These are phyloP conservation scores for Corbicula japonica DNA, from an alignment of 2,888 invertebrate genomes.

Conservation along the genomic window DNA sequence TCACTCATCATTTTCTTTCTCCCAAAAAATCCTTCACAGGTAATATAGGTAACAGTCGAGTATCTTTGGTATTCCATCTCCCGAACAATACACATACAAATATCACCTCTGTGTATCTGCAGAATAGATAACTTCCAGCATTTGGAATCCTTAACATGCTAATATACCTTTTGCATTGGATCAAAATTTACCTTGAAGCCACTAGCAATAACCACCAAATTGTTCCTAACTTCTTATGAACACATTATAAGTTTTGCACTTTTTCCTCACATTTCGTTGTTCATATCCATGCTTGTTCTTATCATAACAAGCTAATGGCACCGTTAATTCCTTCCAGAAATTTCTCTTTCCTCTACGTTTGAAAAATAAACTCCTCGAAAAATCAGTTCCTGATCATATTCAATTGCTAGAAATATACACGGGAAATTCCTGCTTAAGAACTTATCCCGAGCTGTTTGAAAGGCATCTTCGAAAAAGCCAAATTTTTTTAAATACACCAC, in stretches of 20 bases:
- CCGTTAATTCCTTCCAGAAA: no score
- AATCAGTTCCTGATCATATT: no score
- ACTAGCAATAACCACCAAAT: slow-evolving; percentile 9
- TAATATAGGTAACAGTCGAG: slow-evolving; percentile 28
- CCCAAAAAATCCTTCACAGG: slow-evolving; percentile 33
- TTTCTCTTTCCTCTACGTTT: no score
- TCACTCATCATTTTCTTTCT: slow-evolving; percentile 51
- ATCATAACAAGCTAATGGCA: no score
- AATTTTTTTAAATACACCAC: no score
- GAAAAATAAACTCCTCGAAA: no score
- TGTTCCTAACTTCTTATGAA: not conserved
- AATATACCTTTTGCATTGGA: slow-evolving; percentile 23
- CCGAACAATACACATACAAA: slow-evolving; percentile 38
- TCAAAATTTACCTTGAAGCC: no score
- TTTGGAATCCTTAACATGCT: slow-evolving; percentile 24
- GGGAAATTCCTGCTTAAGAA: no score
- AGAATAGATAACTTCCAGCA: slow-evolving; percentile 34
- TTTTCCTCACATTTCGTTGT: slow-evolving; percentile 8
- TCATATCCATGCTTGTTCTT: no score
- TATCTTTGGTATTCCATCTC: slow-evolving; percentile 40
- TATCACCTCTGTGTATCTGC: slow-evolving; percentile 28
- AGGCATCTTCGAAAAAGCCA: no score
- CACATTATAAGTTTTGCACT: not conserved
- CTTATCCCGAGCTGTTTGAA: no score
- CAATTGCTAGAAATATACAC: no score